phyloP scores from a whole-genome alignment of 2,888 invertebrate species.

The Gymnoscelis rufifasciata region DNA sequence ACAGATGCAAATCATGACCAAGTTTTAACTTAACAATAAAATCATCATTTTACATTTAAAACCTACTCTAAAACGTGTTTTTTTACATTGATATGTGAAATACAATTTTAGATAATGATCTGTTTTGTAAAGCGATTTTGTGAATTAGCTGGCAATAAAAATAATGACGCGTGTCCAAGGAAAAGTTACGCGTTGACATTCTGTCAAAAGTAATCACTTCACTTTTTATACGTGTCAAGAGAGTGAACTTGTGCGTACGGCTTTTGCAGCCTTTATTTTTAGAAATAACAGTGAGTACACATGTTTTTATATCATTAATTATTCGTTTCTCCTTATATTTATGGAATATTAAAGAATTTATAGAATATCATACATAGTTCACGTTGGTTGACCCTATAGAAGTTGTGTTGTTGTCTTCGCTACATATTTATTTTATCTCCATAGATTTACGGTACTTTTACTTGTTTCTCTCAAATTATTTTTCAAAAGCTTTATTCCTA shows the following conservation, averaged over 20 bases:
- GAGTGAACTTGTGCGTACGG: conserved; percentile 63
- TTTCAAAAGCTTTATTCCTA: too few relatives aligned
- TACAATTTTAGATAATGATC: too few relatives aligned
- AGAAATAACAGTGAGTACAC: conserved; percentile 69
- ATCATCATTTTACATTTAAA: too few relatives aligned
- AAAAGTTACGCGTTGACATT: conserved; percentile 53
- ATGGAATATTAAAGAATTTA: conserved; percentile 4
- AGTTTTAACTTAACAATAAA: too few relatives aligned
- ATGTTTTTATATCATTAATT: conserved; percentile 26
- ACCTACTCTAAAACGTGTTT: too few relatives aligned
- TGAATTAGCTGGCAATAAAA: conserved; percentile 30
- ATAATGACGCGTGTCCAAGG: conserved; percentile 45
- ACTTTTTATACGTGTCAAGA: conserved; percentile 78
- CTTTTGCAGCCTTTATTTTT: conserved; percentile 69
- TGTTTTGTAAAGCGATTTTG: too few relatives aligned
- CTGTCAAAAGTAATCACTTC: conserved; percentile 37
- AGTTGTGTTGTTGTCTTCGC: conserved; percentile 31
- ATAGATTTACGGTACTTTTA: neutral
- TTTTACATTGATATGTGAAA: too few relatives aligned
- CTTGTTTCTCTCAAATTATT: too few relatives aligned
- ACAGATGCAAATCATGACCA: too few relatives aligned
- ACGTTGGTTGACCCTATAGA: conserved; percentile 16
- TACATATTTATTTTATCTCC: neutral
- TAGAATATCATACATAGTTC: conserved; percentile 1
- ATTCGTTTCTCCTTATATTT: conserved; percentile 12